Conservation (phyloP, 2,113 vertebrate species). For the Tauraco erythrolophus region DNA sequence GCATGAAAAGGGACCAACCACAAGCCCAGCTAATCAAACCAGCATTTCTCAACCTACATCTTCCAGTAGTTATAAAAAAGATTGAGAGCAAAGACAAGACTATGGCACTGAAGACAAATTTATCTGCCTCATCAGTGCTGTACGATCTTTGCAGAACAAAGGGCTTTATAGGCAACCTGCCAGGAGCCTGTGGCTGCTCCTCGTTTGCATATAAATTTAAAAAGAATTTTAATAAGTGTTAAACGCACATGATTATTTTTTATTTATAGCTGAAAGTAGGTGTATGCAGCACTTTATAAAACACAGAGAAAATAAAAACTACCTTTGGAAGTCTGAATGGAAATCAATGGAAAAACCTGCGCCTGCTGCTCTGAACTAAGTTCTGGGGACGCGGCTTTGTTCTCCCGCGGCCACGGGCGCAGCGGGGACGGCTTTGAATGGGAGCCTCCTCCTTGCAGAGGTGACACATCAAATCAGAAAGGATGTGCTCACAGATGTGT, state of each 20-base stretch:
- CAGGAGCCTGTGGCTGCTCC: slow-evolving; percentile 64
- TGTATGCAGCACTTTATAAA: background rate
- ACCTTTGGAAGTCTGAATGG: slow-evolving; percentile 27
- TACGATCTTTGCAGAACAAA: slow-evolving; percentile 55
- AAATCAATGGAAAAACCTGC: background rate
- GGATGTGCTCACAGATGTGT: background rate
- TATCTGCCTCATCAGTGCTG: slow-evolving; percentile 65
- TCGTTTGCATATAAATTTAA: slow-evolving; percentile 72
- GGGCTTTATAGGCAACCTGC: slow-evolving; percentile 58
- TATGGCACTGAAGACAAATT: slow-evolving; percentile 65
- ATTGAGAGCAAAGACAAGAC: slow-evolving; percentile 64
- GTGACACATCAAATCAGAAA: background rate
- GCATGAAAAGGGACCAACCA: slow-evolving; percentile 69
- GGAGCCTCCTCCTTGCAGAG: background rate
- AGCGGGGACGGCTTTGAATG: background rate
- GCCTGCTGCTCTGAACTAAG: background rate
- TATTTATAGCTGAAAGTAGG: slow-evolving; percentile 65
- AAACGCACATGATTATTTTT: slow-evolving; percentile 61
- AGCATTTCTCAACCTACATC: slow-evolving; percentile 70
- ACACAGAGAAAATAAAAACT: background rate
- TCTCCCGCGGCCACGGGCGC: background rate
- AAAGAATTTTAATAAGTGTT: slow-evolving; percentile 69
- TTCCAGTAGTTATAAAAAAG: slow-evolving; percentile 63
- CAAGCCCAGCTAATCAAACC: slow-evolving; percentile 69
- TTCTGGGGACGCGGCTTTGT: background rate